Evolutionary conservation across 2,797 vertebrate genomes (phyloP).

Genomic region (Tokudaia muenninki): DNA sequence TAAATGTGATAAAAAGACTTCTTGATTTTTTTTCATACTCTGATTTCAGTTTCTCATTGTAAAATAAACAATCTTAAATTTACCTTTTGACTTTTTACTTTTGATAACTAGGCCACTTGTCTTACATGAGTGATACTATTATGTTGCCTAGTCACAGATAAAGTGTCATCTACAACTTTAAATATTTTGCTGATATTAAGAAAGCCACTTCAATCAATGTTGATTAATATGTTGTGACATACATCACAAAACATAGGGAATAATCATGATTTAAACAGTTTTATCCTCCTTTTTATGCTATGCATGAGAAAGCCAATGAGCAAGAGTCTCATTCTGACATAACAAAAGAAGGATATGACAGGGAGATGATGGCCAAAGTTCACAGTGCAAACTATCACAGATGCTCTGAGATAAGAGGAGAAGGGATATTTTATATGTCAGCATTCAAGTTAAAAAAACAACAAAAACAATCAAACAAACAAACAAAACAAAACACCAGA

Average conservation of each 20-base stretch:
- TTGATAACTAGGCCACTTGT: neutral
- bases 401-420: neutral
- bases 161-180: neutral
- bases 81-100: neutral
- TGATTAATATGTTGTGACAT: neutral
- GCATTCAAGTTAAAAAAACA: neutral
- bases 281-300: neutral
- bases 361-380: neutral
- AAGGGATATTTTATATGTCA: neutral
- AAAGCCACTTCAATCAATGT: neutral
- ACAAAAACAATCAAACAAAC: neutral
- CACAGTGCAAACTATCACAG: neutral
- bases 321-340: neutral
- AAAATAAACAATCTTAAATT: neutral
- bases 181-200: neutral
- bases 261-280: neutral
- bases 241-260: neutral
- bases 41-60: neutral
- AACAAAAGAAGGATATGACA: rapidly evolving
- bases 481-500: neutral
- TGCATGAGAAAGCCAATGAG: neutral
- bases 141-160: neutral
- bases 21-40: neutral
- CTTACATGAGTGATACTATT: neutral
- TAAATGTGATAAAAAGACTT: neutral